A percentile compares a stretch with the other conserved stretches of the same genome.
Evolutionary conservation across 2,888 invertebrate genomes (phyloP).

Genomic region (Tethea ocularis): DNA sequence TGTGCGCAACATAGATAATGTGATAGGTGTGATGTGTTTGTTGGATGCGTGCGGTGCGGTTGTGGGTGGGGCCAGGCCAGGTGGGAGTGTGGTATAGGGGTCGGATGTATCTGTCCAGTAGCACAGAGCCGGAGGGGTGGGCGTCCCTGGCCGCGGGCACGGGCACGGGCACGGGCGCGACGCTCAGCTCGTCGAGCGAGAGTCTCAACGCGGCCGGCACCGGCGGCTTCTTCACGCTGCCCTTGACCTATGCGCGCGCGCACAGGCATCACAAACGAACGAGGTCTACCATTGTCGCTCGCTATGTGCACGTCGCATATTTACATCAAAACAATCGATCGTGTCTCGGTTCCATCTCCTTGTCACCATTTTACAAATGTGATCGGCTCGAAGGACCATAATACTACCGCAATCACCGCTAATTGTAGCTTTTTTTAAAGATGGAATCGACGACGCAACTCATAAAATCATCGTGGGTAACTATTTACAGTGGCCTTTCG

Average conservation of each 20-base stretch:
- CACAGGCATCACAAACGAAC: constrained; percentile 91
- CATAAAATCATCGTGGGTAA: constrained; percentile 33
- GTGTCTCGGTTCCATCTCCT: background rate
- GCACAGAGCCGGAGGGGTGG: constrained; percentile 69
- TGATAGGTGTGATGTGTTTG: background rate
- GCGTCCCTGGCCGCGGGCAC: constrained; percentile 67
- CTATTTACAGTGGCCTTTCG: constrained; percentile 36
- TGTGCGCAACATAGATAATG: background rate
- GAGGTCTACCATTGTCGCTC: constrained; percentile 85
- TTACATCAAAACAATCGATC: constrained; percentile 20
- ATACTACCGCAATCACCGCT: too few species aligned
- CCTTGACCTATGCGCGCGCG: constrained; percentile 91
- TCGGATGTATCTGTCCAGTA: constrained; percentile 54
- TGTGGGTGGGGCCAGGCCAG: background rate
- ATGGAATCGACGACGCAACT: constrained; percentile 47
- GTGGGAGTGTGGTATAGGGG: constrained; percentile 24
- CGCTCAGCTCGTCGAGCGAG: constrained; percentile 86
- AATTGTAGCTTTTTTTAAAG: constrained; percentile 16
- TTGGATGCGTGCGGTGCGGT: background rate
- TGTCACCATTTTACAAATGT: background rate
- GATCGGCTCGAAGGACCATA: background rate
- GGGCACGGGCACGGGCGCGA: constrained; percentile 38
- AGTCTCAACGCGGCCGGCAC: constrained; percentile 85
- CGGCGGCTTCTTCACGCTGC: constrained; percentile 88
- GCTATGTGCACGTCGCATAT: constrained; percentile 69